Base-by-base conservation (phyloP, 2,113 vertebrate genomes). In the Neomonachus schauinslandi region DNA sequence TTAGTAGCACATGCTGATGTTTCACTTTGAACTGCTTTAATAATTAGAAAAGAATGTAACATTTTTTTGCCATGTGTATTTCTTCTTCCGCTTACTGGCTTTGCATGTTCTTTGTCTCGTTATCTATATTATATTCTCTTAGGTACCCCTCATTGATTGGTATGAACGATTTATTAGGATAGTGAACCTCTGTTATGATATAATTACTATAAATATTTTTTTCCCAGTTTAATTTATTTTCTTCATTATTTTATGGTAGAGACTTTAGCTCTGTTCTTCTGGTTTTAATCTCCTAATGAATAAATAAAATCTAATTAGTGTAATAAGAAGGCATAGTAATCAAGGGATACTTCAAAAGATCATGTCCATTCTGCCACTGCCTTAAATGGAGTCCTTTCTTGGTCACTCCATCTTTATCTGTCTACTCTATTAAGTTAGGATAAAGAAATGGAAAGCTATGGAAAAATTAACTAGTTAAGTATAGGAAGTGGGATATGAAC, bases 301-400 rank as follows among this genome's bases (percentile, higher is more conserved):
- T 33, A 79, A 91, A 57, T 33, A 71, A 71, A 71, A 93, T 83
- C 24, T 89, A 55, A 77, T 79, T 79, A 94, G 26, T 19, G 22
- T 22, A 85, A 69, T 61, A 94, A 80, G 82, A 55, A 11, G 28
- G 10, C 33, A 79, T 14, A 65, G 71, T 86, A 59, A 91, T 86
- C 46, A 76, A 91, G 46, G 8, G 31, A 67, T 94, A 88, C 49
- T 96, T 84, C 79, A 74, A 86, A 90, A 21, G 61, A 77, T 63
- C 67, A 39, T 14, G 15, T 55, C 22, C 8, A 82, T 81, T 93
- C 67, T 81, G n/a, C 72, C 49, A 93, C 1, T 77, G 26, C 11
- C 51, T 77, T 90, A 91, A 69, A 42, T 83, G n/a, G 93, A 82
- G 61, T 93, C 19, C 26, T 94, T 94, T 85, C 21, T 95, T 81